Evolutionary conservation across 2,888 invertebrate species (phyloP), one percentile per base, ranked within the genome.

Genomic region (Penaeus monodon): DNA sequence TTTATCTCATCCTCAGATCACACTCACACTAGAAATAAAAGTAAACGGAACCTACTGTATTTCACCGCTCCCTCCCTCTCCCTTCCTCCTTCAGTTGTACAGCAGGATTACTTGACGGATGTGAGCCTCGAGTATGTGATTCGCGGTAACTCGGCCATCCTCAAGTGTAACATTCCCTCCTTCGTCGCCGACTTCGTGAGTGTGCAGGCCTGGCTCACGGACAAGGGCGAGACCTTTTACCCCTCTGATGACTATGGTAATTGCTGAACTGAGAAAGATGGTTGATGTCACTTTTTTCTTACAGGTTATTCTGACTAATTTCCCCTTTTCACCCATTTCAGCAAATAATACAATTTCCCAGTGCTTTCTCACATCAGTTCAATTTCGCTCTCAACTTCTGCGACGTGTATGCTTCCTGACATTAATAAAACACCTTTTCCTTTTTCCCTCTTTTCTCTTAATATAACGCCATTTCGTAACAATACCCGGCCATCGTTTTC

Each of bases 111-210:
- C 84, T 33, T 83, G 65, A 87, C 85, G 6, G 85, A 82, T 66
- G 82, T 82, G 22, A 76, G 70, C 44, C 57, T 80, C 92, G 96
- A 96, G 91, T 97, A 96, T 93, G 97, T 97, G 86, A 97, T 97
- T 92, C 95, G 96, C 92, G 97, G 97, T 90, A 97, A 97, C 93
- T 95, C 97, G 89, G 97, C 97, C 85, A 96, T 97, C 91, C 96
- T 97, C 93, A 97, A 97, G 93, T 97, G 97, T 93, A 96, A 97
- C 93, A 95, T 97, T 91, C 97, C 97, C 22, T 89, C 88, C 80
- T 90, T 89, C 88, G 90, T 90, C 44, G 89, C 90, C 80, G 90
- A 90, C 81, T 90, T 90, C 88, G 90, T 90, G 70, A 70, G 74
- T 38, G 89, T 90, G 81, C 83, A 80, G 81, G 33, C 90, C 20